Evolutionary conservation across 2,113 vertebrate species (phyloP).

Genomic region (Hippocampus guttulatus): DNA sequence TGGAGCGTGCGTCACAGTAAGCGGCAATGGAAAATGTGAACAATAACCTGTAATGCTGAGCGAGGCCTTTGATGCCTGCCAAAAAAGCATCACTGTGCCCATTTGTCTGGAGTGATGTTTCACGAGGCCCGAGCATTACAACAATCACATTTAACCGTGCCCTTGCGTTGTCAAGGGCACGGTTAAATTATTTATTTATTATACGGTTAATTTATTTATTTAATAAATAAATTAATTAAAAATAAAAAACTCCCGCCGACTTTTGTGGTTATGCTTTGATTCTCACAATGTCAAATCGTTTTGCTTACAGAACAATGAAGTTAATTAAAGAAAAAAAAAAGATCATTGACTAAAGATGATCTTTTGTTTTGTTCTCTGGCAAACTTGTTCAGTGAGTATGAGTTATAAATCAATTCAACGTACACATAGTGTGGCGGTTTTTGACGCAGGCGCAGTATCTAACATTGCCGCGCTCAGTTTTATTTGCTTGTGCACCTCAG

Average conservation of each 20-base stretch:
- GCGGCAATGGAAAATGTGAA: conserved; percentile 52
- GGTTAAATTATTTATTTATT: too few species aligned
- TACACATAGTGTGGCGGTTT: too few species aligned
- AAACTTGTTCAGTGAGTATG: background rate
- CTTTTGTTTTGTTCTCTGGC: background rate
- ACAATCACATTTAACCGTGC: conserved; percentile 16
- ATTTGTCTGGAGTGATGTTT: conserved; percentile 37
- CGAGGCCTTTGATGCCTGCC: conserved; percentile 32
- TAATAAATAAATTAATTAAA: too few species aligned
- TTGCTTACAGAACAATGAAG: background rate
- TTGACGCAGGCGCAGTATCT: background rate
- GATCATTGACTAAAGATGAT: background rate
- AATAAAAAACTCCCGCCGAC: conserved; percentile 1
- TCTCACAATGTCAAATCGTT: conserved; percentile 13
- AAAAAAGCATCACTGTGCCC: conserved; percentile 24
- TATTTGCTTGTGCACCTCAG: background rate
- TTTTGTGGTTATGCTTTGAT: conserved; percentile 2
- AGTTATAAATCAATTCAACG: background rate
- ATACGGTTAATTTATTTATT: too few species aligned
- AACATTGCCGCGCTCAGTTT: background rate
- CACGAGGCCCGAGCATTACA: conserved; percentile 3
- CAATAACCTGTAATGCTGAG: conserved; percentile 27
- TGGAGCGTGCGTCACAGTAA: conserved; percentile 20
- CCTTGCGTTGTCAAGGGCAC: conserved; percentile 7
- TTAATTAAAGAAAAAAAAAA: too few species aligned